Base-by-base conservation (phyloP, 1,140 invertebrate genomes). In the Ostrea denselamellosa region DNA sequence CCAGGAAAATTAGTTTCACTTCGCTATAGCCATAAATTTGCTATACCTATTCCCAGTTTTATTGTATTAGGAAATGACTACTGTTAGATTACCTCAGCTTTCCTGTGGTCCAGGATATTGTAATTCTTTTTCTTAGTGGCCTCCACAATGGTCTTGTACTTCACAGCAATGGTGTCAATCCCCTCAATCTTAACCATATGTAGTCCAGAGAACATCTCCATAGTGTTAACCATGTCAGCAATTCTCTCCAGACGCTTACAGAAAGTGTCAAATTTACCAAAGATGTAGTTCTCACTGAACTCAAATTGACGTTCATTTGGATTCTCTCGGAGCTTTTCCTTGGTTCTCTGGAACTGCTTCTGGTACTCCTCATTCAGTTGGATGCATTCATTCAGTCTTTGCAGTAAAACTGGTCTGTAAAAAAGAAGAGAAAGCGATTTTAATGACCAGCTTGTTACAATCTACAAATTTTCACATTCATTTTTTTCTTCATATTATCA, bases 261-360 rank as follows among this genome's bases (percentile, higher is more conserved):
- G 94, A 99, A 99, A 0, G 97, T 97, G 92, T 99, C 98, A 92
- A 99, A 99, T 95, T 98, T 98, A 87, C 98, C 98, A 95, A 99
- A 99, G 2, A 99, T 98, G 93, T 99, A 98, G 93, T 98, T 98
- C 95, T 99, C 98, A 54, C 98, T 98, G 95, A 99, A 99, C 87
- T 97, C 97, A 95, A 99, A 98, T 9, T 96, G 96, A 90, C 96
- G 96, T 91, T 98, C 97, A 83, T 96, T 96, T 2, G 96, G 95
- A 88, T 92, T 95, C 86, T 96, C 90, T 87, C 92, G 92, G 17
- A 95, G 93, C 82, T 94, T 93, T 89, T 95, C 95, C 90, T 97
- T 96, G 51, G 94, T 94, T 83, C 93, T 93, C 86, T 95, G 94
- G 90, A 95, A 95, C 90, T 94, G 91, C 87, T 90, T 93, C 90